Evolutionary conservation across 2,113 vertebrate genomes (phyloP), one percentile per base, ranked within the genome.

Genomic region (Eretmochelys imbricata): DNA sequence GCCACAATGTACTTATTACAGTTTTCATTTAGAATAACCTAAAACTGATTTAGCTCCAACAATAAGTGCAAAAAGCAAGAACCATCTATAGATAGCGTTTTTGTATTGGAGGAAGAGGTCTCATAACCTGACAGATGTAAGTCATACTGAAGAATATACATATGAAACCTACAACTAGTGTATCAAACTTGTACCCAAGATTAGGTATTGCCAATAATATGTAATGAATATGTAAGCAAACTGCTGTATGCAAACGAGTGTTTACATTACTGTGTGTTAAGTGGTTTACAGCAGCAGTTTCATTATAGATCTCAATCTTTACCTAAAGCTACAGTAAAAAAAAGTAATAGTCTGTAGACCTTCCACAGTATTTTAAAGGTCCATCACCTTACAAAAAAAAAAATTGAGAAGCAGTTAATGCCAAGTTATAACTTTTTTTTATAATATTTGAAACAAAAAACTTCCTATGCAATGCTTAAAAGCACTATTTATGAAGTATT

Each of bases 51-150:
- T 97, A 38, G 93, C 93, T 93, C 91, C 94, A 98, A 95, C 91
- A 59, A 25, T 96, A 98, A 87, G 96, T 91, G 95, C 94, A 98
- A 97, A 97, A 83, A 96, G 57, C 95, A 97, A 97, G 91, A 87
- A 91, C 87, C 78, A 93, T 93, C 69, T 92, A 94, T 80, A 96
- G 48, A 89, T n/a, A 96, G 87, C 72, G 8, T 82, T 81, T 69
- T 94, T 85, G 83, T 97, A 93, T 3, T 81, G 88, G 83, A 95
- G 50, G 95, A 94, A 50, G 90, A 83, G 27, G 95, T 93, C 79
- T n/a, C 51, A 85, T 59, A 97, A 95, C 95, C 84, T 90, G 69
- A 96, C 91, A 95, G 95, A 92, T 92, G 89, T 55, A 89, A 93
- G 96, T 93, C 75, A 89, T 85, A 81, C 78, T 91, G 84, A 38